Percentiles rank a stretch among this genome's conserved stretches.
Conservation (phyloP, 2,797 vertebrate genomes). For the Craterocephalus amniculus region DNA sequence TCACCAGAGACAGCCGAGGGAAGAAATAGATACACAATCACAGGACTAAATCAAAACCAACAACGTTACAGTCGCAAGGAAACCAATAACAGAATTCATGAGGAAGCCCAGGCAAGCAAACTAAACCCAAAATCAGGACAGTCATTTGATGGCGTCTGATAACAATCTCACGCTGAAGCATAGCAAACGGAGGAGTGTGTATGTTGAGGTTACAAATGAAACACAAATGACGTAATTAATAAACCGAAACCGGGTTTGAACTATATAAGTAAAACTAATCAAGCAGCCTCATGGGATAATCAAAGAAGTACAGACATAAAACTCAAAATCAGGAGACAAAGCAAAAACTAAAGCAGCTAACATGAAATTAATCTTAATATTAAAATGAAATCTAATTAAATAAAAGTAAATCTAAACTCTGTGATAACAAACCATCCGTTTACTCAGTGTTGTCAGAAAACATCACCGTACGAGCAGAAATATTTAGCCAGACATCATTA, state of each 20-base stretch:
- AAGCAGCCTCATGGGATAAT: neutral
- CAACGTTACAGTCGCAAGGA: neutral
- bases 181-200: too few relatives aligned
- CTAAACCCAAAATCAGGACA: neutral
- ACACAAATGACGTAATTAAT: neutral
- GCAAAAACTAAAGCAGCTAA: neutral
- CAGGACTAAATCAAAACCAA: neutral
- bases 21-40: neutral
- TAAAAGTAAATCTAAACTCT: neutral
- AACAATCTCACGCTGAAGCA: too few relatives aligned
- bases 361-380: neutral
- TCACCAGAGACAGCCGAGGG: neutral
- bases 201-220: neutral
- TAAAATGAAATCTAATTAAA: neutral
- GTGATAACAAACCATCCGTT: neutral
- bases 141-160: neutral
- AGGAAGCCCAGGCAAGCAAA: neutral
- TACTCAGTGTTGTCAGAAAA: neutral
- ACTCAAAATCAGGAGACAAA: neutral
- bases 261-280: neutral
- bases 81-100: neutral
- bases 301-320: too few relatives aligned
- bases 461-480: neutral
- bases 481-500: neutral
- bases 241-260: neutral